Evolutionary conservation across 1,140 invertebrate species (phyloP).

Genomic region (Melanaphis sacchari): DNA sequence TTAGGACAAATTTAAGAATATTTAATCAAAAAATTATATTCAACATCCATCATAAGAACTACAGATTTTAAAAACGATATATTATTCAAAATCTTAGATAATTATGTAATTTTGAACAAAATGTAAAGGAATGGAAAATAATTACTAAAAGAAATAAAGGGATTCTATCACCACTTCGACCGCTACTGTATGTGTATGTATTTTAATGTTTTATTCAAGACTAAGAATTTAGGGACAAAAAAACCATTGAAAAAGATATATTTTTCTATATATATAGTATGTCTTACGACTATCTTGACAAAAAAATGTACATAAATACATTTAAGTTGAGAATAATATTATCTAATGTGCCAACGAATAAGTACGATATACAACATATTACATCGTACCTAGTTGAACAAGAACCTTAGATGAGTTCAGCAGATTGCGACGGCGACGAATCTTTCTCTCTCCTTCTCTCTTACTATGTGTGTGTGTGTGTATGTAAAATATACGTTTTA

Average conservation of each 20-base stretch:
- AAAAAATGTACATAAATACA: background rate
- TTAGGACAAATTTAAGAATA: background rate
- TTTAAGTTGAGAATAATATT: background rate
- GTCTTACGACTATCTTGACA: background rate
- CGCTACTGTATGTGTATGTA: background rate
- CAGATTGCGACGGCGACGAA: background rate
- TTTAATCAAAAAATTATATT: background rate
- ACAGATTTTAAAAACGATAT: background rate
- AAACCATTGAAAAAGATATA: background rate
- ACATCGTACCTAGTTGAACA: background rate
- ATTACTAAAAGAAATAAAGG: background rate
- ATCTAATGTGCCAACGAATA: background rate
- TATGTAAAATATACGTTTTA: too few relatives aligned
- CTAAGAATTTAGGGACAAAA: background rate
- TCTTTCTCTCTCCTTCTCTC: background rate
- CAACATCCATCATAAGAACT: background rate
- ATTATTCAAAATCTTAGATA: background rate
- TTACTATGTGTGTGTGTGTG: too few relatives aligned
- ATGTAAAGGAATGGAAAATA: background rate
- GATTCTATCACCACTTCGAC: background rate
- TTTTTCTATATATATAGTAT: background rate
- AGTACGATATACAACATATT: background rate
- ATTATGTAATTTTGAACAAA: background rate
- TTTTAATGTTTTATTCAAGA: background rate
- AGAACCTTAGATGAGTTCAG: background rate